phyloP scores from a whole-genome alignment of 1,140 invertebrate species.

The Heterodera schachtii region DNA sequence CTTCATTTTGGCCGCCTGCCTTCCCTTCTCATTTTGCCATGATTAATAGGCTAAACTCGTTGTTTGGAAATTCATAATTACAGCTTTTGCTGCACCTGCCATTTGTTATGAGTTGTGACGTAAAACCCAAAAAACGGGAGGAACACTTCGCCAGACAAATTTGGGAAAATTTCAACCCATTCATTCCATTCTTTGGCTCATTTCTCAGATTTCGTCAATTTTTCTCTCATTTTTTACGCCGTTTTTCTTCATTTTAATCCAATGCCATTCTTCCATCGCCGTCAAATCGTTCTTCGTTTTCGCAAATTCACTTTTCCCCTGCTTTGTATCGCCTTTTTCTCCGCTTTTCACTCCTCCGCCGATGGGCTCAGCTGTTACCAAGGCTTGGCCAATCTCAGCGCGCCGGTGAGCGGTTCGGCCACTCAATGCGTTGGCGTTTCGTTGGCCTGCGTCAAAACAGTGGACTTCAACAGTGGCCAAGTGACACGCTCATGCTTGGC shows the following conservation, averaged over 20 bases:
- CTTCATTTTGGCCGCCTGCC: neutral
- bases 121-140: neutral
- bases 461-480: neutral
- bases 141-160: neutral
- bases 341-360: neutral
- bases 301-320: neutral
- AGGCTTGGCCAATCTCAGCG: neutral
- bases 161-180: neutral
- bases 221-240: neutral
- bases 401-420: neutral
- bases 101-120: neutral
- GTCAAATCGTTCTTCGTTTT: neutral
- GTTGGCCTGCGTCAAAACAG: constrained; percentile 13
- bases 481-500: constrained; percentile 19
- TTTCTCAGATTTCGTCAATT: neutral
- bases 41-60: neutral
- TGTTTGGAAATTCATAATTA: neutral
- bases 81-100: neutral
- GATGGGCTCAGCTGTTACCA: constrained; percentile 17
- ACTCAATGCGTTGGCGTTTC: neutral
- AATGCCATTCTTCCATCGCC: neutral
- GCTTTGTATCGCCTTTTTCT: neutral
- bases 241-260: neutral
- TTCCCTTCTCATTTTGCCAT: neutral
- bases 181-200: neutral